Evolutionary conservation across 2,888 invertebrate species (phyloP), one percentile per base, ranked within the genome.

Genomic region (Xestobium rufovillosum): DNA sequence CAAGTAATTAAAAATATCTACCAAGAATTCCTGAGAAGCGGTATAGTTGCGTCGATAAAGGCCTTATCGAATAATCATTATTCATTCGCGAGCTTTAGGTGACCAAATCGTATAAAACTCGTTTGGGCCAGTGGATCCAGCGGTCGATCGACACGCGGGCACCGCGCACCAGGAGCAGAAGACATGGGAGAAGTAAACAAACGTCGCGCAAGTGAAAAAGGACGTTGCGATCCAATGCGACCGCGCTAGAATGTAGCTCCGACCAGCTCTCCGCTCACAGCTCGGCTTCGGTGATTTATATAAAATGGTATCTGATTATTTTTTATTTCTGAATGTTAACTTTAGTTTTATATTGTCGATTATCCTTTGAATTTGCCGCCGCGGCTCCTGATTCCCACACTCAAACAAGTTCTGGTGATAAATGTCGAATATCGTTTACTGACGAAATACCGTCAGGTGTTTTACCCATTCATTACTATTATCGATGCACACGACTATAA

Each of bases 321-420:
- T 61, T 61, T 63, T 58, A 57, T 58, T 64, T 63, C 61, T 61
- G 61, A 65, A 65, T 65, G 64, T 65, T 64, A 63, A 63, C 63
- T 60, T 63, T 59, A 60, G 61, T 63, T 65, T 65, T 64, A 65
- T 65, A 65, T 64, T 65, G 65, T 65, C 63, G 64, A 63, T 61
- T 62, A 57, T 57, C 61, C 61, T 65, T 66, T 62, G 63, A 59
- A 50, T 52, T 53, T 49, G 59, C 62, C 61, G 63, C 53, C 51
- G 45, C 50, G 52, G 61, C 61, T 61, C 59, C 60, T 51, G 63
- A 57, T 65, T 65, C 65, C 63, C 63, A 64, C 62, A 65, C 57
- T 60, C 53, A 44, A 42, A 52, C 49, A 47, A 52, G 52, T 57
- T 59, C 50, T 52, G 54, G 55, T 57, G 56, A 57, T 57, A 51